phyloP scores from a whole-genome alignment of 2,888 invertebrate genomes.

The Caenorhabditis sulstoni region DNA sequence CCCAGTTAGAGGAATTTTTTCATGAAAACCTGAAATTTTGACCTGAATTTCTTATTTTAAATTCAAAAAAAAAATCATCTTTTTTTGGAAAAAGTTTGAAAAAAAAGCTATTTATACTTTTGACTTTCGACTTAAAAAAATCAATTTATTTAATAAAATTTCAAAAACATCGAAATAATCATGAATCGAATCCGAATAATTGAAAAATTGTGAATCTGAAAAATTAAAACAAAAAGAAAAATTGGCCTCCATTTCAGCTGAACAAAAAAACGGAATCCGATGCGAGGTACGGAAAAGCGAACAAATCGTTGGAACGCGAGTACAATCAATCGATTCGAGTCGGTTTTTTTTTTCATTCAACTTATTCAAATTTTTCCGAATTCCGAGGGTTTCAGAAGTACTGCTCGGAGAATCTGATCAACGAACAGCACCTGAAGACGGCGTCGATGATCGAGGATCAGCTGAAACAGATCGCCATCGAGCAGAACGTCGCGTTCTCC shows the following conservation, averaged over 20 bases:
- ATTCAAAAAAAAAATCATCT: no score
- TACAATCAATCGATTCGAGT: conserved; percentile 44
- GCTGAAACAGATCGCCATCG: conserved; percentile 47
- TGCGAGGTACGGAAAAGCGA: conserved; percentile 39
- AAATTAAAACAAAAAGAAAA: background rate
- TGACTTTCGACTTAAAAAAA: no score
- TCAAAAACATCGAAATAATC: no score
- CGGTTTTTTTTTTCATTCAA: background rate
- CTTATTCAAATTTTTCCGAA: background rate
- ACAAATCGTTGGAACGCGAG: conserved; percentile 43
- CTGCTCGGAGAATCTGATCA: conserved; percentile 56
- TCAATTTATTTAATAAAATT: no score
- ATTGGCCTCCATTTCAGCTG: conserved; percentile 42
- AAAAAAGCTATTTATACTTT: no score
- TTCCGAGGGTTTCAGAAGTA: conserved; percentile 30
- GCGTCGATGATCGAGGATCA: conserved; percentile 59
- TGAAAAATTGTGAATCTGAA: no score
- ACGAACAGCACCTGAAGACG: conserved; percentile 58
- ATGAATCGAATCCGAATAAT: no score
- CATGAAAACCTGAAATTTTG: no score
- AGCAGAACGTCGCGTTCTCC: conserved; percentile 42
- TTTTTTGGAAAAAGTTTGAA: no score
- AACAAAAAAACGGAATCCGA: conserved; percentile 48
- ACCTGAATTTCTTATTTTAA: no score
- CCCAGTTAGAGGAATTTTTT: no score